Percentiles rank a stretch among this genome's conserved stretches.
Conservation (phyloP, 2,888 invertebrate genomes). For the Bombylius major region DNA sequence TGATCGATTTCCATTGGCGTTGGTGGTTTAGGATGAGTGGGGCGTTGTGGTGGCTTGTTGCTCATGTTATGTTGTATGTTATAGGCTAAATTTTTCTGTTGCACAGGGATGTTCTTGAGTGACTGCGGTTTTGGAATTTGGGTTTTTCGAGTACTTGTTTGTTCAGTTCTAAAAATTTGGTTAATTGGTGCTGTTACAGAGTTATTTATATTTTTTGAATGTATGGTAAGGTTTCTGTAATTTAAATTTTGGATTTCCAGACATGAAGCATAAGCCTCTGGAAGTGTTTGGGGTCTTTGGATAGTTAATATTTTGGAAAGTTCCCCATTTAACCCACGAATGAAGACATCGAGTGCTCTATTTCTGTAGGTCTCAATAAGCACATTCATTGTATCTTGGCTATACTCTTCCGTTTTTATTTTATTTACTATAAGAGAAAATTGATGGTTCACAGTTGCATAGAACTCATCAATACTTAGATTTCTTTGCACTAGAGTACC, state of each 20-base stretch:
- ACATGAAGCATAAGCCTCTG: conserved; percentile 11
- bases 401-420: conserved; percentile 14
- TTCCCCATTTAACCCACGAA: conserved; percentile 8
- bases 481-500: background rate
- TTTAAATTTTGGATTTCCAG: conserved; percentile 11
- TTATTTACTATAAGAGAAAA: conserved; percentile 14
- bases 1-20: no score
- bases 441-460: conserved; percentile 8
- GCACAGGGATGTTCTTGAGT: background rate
- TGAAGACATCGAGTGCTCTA: conserved; percentile 14
- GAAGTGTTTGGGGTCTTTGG: conserved; percentile 5
- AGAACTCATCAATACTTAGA: conserved; percentile 1
- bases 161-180: background rate
- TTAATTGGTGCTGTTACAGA: background rate
- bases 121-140: background rate
- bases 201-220: background rate
- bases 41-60: background rate
- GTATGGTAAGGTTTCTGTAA: background rate
- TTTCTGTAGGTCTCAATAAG: conserved; percentile 14
- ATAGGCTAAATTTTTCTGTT: background rate
- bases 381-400: conserved; percentile 10
- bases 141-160: background rate
- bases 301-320: conserved; percentile 6
- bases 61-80: background rate
- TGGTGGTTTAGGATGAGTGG: background rate